These are phyloP conservation scores for Dromaius novaehollandiae DNA, from an alignment of 2,113 vertebrate species.

Conservation along the genomic window DNA sequence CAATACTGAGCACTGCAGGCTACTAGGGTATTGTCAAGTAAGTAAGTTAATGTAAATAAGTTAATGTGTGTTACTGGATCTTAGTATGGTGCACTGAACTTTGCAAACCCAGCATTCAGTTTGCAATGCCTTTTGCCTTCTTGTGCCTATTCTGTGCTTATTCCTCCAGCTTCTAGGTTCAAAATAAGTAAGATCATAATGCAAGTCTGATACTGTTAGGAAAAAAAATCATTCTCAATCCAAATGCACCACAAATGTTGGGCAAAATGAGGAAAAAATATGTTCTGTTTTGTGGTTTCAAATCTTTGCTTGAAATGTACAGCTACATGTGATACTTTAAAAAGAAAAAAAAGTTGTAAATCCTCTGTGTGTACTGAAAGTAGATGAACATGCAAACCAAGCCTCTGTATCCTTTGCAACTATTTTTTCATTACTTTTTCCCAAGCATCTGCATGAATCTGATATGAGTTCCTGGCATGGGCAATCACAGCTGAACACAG, in stretches of 20 bases:
- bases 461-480: background rate
- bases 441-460: background rate
- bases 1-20: background rate
- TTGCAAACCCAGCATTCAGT: background rate
- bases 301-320: background rate
- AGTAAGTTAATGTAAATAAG: background rate
- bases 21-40: background rate
- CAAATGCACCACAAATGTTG: background rate
- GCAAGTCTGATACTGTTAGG: background rate
- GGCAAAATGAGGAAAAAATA: background rate
- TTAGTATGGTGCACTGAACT: background rate
- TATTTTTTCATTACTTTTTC: background rate
- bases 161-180: background rate
- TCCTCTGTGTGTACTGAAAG: background rate
- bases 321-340: background rate
- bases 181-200: background rate
- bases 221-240: background rate
- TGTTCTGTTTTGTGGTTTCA: background rate
- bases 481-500: background rate
- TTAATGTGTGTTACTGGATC: background rate
- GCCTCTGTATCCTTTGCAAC: background rate
- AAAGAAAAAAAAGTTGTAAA: background rate
- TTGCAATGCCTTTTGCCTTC: background rate
- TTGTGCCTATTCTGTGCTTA: background rate
- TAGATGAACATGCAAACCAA: background rate